Evolutionary conservation across 2,113 vertebrate genomes (phyloP).

Genomic region (Pseudorhombus dupliciocellatus): DNA sequence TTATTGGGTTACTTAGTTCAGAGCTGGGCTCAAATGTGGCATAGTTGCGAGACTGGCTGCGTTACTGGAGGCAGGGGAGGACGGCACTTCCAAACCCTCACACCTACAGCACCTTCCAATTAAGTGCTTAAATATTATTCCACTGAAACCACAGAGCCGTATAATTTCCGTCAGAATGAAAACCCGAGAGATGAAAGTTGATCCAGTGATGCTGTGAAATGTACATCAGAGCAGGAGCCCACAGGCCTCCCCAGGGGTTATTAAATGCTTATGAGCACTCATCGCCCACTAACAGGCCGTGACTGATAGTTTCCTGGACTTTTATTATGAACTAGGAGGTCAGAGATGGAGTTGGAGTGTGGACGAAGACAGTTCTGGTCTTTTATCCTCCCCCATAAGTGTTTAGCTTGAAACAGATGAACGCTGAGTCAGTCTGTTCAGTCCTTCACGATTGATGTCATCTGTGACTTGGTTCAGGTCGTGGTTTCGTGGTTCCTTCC

Average conservation of each 20-base stretch:
- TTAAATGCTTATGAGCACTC: constrained; percentile 24
- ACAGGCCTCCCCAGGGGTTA: constrained; percentile 14
- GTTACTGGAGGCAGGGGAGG: neutral
- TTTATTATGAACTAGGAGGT: constrained; percentile 25
- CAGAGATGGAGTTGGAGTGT: neutral
- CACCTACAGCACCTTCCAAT: constrained; percentile 15
- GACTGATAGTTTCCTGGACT: constrained; percentile 38
- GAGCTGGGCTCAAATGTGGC: constrained; percentile 59
- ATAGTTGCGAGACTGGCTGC: constrained; percentile 27
- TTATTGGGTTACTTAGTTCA: constrained; percentile 72
- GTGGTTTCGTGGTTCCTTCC: constrained; percentile 39
- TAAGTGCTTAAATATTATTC: constrained; percentile 14
- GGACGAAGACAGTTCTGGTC: neutral
- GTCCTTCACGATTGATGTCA: neutral
- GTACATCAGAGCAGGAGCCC: neutral
- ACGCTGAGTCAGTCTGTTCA: neutral
- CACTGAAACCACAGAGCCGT: constrained; percentile 8
- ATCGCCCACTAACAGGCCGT: constrained; percentile 45
- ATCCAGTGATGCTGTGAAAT: neutral
- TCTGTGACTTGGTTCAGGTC: constrained; percentile 40
- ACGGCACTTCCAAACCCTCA: neutral
- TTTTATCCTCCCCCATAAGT: neutral
- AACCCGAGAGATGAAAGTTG: constrained; percentile 21
- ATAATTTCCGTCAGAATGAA: constrained; percentile 23
- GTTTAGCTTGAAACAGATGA: neutral